Evolutionary conservation across 2,888 invertebrate genomes (phyloP).

Genomic region (Leptinotarsa rubiginosa): DNA sequence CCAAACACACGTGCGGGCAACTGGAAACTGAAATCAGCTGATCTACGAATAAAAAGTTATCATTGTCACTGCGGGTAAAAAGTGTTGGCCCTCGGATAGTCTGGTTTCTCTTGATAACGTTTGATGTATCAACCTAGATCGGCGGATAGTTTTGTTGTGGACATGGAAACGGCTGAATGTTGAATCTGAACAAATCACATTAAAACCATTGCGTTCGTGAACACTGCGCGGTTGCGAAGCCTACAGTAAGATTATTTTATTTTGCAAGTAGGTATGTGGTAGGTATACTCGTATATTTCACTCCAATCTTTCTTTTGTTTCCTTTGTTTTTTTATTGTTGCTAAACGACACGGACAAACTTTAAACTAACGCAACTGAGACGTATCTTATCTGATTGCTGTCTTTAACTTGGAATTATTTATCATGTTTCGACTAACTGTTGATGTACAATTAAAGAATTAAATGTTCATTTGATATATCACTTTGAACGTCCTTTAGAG

Average conservation of each 20-base stretch:
- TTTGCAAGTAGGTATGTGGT: constrained; percentile 25
- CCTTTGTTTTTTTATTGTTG: constrained; percentile 18
- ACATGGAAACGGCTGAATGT: constrained; percentile 6
- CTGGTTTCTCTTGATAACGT: constrained; percentile 20
- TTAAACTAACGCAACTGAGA: constrained; percentile 22
- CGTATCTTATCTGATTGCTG: constrained; percentile 23
- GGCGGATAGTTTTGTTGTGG: constrained; percentile 16
- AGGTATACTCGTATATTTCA: constrained; percentile 12
- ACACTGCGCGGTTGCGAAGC: constrained; percentile 14
- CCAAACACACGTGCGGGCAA: constrained; percentile 22
- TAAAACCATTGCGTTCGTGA: neutral
- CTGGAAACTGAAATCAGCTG: constrained; percentile 41
- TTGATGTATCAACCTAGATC: constrained; percentile 7
- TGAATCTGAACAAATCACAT: constrained; percentile 25
- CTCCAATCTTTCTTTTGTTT: constrained; percentile 14
- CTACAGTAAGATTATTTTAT: constrained; percentile 16
- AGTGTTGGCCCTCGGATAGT: constrained; percentile 19
- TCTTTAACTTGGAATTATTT: constrained; percentile 22
- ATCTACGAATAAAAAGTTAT: constrained; percentile 50
- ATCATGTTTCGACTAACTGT: constrained; percentile 12
- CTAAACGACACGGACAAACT: constrained; percentile 2
- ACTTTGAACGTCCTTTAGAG: neutral
- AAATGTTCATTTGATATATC: neutral
- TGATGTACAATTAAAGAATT: neutral
- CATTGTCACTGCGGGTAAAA: constrained; percentile 39